Conservation (phyloP, 2,888 invertebrate genomes). For the Frankliniella fusca region DNA sequence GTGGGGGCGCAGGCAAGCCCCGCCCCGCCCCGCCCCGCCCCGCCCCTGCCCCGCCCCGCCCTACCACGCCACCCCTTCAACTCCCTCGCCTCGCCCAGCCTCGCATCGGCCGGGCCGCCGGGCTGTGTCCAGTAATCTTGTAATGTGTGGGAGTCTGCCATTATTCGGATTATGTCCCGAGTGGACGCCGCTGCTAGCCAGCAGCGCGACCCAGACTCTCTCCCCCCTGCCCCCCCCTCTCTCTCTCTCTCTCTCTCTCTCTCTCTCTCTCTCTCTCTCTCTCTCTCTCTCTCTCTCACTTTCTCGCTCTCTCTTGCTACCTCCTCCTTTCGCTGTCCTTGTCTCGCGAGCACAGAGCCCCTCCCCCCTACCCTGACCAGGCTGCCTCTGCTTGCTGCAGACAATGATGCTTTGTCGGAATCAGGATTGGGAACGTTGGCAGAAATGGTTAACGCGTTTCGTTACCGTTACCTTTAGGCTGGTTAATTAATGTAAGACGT, state of each 20-base stretch:
- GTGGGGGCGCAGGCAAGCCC: not conserved
- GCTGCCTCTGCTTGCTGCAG: not conserved
- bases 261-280: no score
- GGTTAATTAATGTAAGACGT: no score
- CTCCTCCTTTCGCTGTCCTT: no score
- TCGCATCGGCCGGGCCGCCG: not conserved
- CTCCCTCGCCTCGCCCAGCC: not conserved
- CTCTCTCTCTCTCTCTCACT: no score
- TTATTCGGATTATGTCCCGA: conserved; percentile 22
- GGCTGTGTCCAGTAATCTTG: conserved; percentile 24
- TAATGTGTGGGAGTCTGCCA: conserved; percentile 15
- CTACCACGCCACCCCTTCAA: not conserved
- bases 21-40: not conserved
- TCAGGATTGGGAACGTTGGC: no score
- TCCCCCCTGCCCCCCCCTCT: no score
- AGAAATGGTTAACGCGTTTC: no score
- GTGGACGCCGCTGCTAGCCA: not conserved
- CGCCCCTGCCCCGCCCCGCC: not conserved
- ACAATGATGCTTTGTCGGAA: conserved; percentile 21
- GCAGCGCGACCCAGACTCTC: no score
- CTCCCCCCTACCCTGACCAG: not conserved
- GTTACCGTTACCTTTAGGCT: no score
- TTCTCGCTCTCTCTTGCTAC: no score
- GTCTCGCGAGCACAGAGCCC: not conserved
- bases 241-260: no score